Evolutionary conservation across 92 coral and sea anemone genomes (phyloP).

Genomic region (Zoanthus sociatus): DNA sequence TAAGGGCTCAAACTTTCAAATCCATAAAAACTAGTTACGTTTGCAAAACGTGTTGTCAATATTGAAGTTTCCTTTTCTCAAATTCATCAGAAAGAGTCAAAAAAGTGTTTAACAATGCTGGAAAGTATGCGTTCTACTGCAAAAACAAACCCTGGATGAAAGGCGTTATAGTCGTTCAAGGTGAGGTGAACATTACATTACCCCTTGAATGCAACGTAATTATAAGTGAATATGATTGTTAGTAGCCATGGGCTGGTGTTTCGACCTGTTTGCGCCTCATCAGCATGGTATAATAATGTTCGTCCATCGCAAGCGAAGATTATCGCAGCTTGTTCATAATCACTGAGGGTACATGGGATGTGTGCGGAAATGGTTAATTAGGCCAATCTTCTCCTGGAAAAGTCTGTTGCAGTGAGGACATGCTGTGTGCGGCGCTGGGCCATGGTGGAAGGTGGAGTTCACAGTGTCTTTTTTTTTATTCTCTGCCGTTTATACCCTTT

Average conservation of each 20-base stretch:
- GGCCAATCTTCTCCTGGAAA: no score
- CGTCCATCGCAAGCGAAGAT: neutral
- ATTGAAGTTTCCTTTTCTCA: neutral
- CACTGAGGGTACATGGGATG: neutral
- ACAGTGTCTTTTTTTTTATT: neutral
- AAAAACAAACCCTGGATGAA: constrained; percentile 28
- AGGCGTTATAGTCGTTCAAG: constrained; percentile 31
- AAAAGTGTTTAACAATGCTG: constrained; percentile 20
- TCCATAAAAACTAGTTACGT: neutral
- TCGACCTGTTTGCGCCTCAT: no score
- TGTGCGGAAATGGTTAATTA: neutral
- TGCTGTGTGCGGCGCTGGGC: neutral
- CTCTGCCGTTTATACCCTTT: neutral
- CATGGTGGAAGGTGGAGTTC: neutral
- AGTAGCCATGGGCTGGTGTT: no score
- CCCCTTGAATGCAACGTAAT: no score
- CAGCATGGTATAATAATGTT: neutral
- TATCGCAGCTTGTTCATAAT: neutral
- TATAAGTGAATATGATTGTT: no score
- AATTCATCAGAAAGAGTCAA: constrained; percentile 27
- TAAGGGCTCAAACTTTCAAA: no score
- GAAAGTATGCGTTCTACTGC: constrained; percentile 32
- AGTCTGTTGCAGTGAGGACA: no score
- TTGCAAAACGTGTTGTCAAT: neutral
- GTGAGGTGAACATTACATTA: neutral